Evolutionary conservation across 30 jellyfish, hydroid and myxozoan genomes (phyloP).

Genomic region (Turritopsis rubra): DNA sequence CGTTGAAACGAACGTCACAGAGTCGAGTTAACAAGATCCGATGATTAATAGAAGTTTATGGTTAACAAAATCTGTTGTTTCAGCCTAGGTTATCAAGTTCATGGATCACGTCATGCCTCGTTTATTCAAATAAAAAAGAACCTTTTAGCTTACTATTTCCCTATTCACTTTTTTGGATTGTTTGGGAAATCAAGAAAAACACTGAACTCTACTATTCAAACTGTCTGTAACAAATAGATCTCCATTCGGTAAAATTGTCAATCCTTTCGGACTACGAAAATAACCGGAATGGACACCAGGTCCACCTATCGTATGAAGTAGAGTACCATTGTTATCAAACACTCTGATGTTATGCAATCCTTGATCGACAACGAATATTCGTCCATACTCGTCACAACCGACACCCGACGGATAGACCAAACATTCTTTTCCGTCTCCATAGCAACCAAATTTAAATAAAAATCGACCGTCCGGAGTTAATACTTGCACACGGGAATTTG

Average conservation of each 20-base stretch:
- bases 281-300: constrained; percentile 26
- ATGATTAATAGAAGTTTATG: neutral
- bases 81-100: no score
- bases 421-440: constrained; percentile 27
- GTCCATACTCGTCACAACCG: constrained; percentile 39
- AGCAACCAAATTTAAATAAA: constrained; percentile 23
- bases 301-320: constrained; percentile 30
- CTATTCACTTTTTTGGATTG: neutral
- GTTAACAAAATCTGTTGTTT: no score
- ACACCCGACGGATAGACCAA: constrained; percentile 40
- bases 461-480: constrained; percentile 24
- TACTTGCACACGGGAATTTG: constrained; percentile 34
- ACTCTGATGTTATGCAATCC: constrained; percentile 30
- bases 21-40: neutral
- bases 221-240: constrained; percentile 30
- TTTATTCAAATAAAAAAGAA: neutral
- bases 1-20: neutral
- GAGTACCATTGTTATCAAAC: constrained; percentile 35
- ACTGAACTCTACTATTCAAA: constrained; percentile 32
- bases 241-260: constrained; percentile 5
- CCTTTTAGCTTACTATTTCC: neutral
- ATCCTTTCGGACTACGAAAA: constrained; percentile 41
- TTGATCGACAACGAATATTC: constrained; percentile 37
- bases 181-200: neutral
- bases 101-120: no score